Percentiles rank a stretch among this genome's conserved stretches.
Evolutionary conservation across 2,888 invertebrate genomes (phyloP).

Genomic region (Zelleria hepariella): DNA sequence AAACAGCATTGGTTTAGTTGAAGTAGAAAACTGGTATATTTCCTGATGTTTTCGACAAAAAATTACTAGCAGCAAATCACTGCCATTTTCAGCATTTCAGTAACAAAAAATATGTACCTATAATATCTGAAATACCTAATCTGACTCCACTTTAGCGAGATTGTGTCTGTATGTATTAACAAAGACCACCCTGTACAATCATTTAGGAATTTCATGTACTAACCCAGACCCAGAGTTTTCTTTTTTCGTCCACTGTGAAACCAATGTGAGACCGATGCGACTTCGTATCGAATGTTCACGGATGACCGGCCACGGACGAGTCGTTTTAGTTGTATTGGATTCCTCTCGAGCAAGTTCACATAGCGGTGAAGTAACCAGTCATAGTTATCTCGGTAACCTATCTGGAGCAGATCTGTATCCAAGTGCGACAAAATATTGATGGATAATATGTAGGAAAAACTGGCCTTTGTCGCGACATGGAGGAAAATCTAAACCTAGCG

Average conservation of each 20-base stretch:
- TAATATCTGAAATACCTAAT: too few relatives aligned
- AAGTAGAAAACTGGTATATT: too few relatives aligned
- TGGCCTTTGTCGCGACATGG: too few relatives aligned
- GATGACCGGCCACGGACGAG: slow-evolving; percentile 27
- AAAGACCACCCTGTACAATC: background rate
- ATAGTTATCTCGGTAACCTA: background rate
- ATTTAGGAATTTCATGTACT: background rate
- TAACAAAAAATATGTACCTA: too few relatives aligned
- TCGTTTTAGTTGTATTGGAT: background rate
- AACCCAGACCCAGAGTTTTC: background rate
- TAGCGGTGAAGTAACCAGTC: background rate
- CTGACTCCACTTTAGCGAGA: background rate
- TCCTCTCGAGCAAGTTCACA: background rate
- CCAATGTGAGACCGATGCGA: background rate
- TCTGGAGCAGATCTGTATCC: background rate
- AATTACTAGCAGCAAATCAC: too few relatives aligned
- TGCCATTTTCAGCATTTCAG: too few relatives aligned
- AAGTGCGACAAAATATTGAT: background rate
- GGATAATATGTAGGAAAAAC: too few relatives aligned
- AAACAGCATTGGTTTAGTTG: too few relatives aligned
- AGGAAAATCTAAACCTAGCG: too few relatives aligned
- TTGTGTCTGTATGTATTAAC: background rate
- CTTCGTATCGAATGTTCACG: slow-evolving; percentile 40
- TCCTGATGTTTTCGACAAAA: too few relatives aligned
- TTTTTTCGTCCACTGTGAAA: background rate